A percentile compares a stretch with the other conserved stretches of the same genome.
phyloP scores from a whole-genome alignment of 2,797 vertebrate species.

The Balearica regulorum region DNA sequence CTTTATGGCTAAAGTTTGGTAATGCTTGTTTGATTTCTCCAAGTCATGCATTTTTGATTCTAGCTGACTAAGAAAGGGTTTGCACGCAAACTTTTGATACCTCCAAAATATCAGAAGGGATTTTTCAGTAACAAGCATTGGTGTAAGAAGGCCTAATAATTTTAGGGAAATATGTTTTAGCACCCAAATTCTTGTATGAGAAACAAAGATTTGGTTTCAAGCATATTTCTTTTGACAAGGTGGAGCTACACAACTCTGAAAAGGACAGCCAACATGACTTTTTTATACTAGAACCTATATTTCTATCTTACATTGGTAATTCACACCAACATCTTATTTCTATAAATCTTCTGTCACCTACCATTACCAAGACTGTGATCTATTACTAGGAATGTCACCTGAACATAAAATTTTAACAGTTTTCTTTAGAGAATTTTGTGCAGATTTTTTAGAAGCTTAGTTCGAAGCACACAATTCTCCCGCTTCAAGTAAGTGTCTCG shows the following conservation, averaged over 20 bases:
- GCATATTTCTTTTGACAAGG: neutral
- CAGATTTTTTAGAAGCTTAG: slow-evolving; percentile 28
- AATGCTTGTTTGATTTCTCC: neutral
- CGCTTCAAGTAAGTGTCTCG: neutral
- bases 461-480: neutral
- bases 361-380: neutral
- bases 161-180: neutral
- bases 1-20: neutral
- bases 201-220: neutral
- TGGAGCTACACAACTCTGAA: neutral
- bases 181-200: neutral
- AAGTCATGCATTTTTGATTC: neutral
- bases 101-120: neutral
- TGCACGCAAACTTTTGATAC: neutral
- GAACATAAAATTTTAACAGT: neutral
- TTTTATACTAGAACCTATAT: neutral
- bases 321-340: neutral
- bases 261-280: neutral
- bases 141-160: neutral
- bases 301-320: neutral
- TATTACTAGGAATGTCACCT: neutral
- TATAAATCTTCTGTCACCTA: neutral
- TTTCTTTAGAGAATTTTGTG: neutral
- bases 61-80: neutral
- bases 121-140: neutral